These are phyloP conservation scores for Leptinotarsa undecemlineata DNA, from an alignment of 1,140 invertebrate genomes.

Conservation along the genomic window DNA sequence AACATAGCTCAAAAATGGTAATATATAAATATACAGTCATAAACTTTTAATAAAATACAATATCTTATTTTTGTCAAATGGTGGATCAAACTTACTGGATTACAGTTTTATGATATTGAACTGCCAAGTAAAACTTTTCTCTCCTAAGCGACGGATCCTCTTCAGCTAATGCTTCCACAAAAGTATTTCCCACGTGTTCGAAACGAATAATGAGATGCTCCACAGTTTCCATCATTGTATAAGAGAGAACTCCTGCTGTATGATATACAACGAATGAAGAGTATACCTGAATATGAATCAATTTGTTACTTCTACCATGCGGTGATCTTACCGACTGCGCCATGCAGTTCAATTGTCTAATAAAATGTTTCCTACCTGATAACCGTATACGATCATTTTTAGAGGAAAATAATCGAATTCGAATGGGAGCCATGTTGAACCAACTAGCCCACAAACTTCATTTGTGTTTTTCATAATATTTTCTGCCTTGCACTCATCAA, in stretches of 20 bases:
- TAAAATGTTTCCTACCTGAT: background rate
- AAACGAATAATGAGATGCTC: constrained; percentile 23
- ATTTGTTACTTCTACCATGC: too few species aligned
- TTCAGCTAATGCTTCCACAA: constrained; percentile 4
- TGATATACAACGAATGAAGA: constrained; percentile 10
- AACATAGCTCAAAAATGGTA: background rate
- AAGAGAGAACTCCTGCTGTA: constrained; percentile 14
- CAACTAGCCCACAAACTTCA: constrained; percentile 19
- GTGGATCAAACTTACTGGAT: constrained; percentile 4
- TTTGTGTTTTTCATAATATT: constrained; percentile 12
- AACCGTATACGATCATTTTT: constrained; percentile 13
- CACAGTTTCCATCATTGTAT: constrained; percentile 14
- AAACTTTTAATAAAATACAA: too few species aligned
- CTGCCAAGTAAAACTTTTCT: constrained; percentile 11
- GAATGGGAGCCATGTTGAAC: constrained; percentile 17
- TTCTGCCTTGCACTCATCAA: constrained; percentile 9
- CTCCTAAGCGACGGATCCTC: background rate
- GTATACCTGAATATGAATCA: constrained; percentile 15
- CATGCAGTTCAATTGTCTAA: too few species aligned
- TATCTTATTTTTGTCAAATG: too few species aligned
- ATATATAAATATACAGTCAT: too few species aligned
- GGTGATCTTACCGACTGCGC: too few species aligned
- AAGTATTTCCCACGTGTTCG: constrained; percentile 17
- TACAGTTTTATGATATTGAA: constrained; percentile 18
- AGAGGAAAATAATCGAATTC: constrained; percentile 17